Evolutionary conservation across 1,140 invertebrate genomes (phyloP).

Genomic region (Apis mellifera): DNA sequence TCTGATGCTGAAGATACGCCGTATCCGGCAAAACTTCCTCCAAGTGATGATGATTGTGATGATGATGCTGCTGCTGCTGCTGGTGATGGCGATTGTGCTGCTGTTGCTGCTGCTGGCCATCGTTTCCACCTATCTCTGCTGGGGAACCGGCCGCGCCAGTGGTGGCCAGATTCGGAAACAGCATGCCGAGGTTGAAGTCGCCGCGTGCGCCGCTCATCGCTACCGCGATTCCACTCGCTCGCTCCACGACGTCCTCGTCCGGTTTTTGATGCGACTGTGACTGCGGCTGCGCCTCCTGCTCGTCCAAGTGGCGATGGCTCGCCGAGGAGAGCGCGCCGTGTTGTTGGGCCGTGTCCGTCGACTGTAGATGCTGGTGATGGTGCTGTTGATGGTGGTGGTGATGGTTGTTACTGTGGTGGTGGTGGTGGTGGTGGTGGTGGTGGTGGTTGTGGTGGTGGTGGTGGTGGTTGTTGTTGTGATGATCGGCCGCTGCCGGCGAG

Average conservation of each 20-base stretch:
- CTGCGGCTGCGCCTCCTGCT: constrained; percentile 36
- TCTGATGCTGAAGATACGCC: constrained; percentile 73
- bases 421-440: constrained; percentile 61
- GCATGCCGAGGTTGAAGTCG: constrained; percentile 65
- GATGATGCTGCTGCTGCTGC: constrained; percentile 65
- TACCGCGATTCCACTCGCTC: constrained; percentile 67
- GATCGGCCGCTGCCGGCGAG: constrained; percentile 70
- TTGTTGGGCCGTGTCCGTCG: constrained; percentile 3
- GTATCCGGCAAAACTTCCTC: constrained; percentile 73
- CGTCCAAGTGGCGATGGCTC: constrained; percentile 26
- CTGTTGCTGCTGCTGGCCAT: constrained; percentile 70
- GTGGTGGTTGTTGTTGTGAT: constrained; percentile 67
- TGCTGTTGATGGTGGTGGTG: constrained; percentile 48
- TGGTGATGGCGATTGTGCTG: constrained; percentile 62
- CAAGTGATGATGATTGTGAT: constrained; percentile 71
- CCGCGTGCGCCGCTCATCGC: constrained; percentile 68
- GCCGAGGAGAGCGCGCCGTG: not conserved
- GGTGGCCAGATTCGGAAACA: constrained; percentile 65
- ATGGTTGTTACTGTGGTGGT: constrained; percentile 59
- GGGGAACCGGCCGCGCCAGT: not conserved
- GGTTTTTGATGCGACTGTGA: constrained; percentile 60
- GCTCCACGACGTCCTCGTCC: constrained; percentile 60
- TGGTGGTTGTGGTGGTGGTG: constrained; percentile 60
- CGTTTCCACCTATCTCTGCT: constrained; percentile 43
- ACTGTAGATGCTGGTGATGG: constrained; percentile 55